Evolutionary conservation across 1,140 invertebrate genomes (phyloP).

Genomic region (fruit fly (Drosophila melanogaster)): Release_6_plus_ISO1_MT NC_004354.4:20858501-20859000

Average conservation of each 20-base stretch:
- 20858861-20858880: background rate
- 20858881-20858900: background rate
- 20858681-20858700: no score
- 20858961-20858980: conserved; percentile 58
- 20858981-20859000: background rate
- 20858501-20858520: conserved; percentile 45
- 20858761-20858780: no score
- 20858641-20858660: background rate
- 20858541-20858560: conserved; percentile 78
- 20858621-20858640: background rate
- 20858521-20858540: conserved; percentile 80
- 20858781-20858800: no score
- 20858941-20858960: conserved; percentile 72
- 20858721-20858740: no score
- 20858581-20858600: background rate
- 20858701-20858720: no score
- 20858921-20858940: conserved; percentile 30
- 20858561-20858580: conserved; percentile 49
- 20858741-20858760: no score
- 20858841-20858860: background rate
- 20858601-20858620: background rate
- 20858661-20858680: no score
- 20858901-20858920: conserved; percentile 16
- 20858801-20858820: background rate
- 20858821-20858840: background rate